Evolutionary conservation across 2,888 invertebrate genomes (phyloP).

Genomic region (Sarcophaga carnaria): DNA sequence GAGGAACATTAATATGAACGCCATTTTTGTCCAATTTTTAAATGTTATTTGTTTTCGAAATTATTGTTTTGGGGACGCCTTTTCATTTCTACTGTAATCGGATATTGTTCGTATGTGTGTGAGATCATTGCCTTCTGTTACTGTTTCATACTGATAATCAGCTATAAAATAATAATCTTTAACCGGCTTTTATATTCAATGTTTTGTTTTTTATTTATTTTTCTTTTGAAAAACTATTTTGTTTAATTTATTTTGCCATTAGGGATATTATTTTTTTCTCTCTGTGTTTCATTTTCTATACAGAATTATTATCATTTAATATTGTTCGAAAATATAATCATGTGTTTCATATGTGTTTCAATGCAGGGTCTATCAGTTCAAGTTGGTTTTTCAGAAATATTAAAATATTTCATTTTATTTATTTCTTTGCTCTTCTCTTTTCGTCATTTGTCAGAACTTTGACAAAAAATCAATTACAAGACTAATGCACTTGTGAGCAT

Average conservation of each 20-base stretch:
- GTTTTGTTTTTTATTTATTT: no score
- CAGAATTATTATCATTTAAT: constrained; percentile 30
- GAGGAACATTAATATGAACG: no score
- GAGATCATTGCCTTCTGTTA: neutral
- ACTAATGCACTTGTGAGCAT: no score
- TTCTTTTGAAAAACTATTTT: neutral
- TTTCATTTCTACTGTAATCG: no score
- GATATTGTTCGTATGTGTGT: neutral
- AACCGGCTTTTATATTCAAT: neutral
- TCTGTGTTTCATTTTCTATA: constrained; percentile 5
- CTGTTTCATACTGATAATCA: constrained; percentile 36
- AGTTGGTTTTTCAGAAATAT: no score
- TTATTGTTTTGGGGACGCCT: neutral
- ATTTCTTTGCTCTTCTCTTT: no score
- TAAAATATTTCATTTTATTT: no score
- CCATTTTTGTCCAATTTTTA: no score
- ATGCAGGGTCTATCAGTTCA: no score
- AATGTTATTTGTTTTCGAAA: neutral
- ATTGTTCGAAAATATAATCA: constrained; percentile 20
- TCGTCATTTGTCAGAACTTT: no score
- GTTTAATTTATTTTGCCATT: constrained; percentile 6
- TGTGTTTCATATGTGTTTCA: neutral
- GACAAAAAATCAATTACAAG: no score
- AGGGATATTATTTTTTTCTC: constrained; percentile 14
- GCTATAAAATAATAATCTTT: constrained; percentile 31